Evolutionary conservation across 2,113 vertebrate genomes (phyloP), one percentile per base, ranked within the genome.

Genomic region (Tragelaphus strepsiceros): DNA sequence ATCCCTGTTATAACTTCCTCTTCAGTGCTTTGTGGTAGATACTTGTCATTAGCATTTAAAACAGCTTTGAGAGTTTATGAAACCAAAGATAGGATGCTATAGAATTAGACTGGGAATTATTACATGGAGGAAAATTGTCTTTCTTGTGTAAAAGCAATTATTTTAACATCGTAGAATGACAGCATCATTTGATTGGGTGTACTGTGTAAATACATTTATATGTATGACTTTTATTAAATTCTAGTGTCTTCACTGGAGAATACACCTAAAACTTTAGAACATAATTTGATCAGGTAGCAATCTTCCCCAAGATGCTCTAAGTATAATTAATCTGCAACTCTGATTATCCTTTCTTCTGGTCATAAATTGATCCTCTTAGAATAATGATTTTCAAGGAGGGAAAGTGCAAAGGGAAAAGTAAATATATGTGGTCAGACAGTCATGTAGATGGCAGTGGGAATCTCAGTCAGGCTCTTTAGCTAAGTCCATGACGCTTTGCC

Each of bases 311-410:
- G 49, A 77, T 81, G 53, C 56, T 74, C 1, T 39, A 54, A 14
- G 3, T 89, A 46, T 87, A 46, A 54, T 74, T 93, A 90, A 56
- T 83, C 17, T 85, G 21, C n/a, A 88, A 19, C 93, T 95, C 26
- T 39, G 22, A 39, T 88, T 91, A 93, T 94, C 95, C 19, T 32
- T 95, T 77, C n/a, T 96, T 89, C 49, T 94, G 26, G 24, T 92
- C 54, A 14, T 89, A 94, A 82, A 9, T 32, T 88, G 67, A 96
- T 88, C 56, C 17, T 85, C 39, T 84, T 64, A 83, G 78, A 93
- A 67, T 80, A 96, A 62, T n/a, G 9, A 88, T 59, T 98, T 90
- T 92, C 83, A 95, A 91, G 58, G 59, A 81, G 56, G 85, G 81
- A 84, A 90, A 92, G 35, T 32, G 85, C 35, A 80, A 67, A 35